Conservation (phyloP, 2,797 vertebrate genomes). For the Apogon talboti region DNA sequence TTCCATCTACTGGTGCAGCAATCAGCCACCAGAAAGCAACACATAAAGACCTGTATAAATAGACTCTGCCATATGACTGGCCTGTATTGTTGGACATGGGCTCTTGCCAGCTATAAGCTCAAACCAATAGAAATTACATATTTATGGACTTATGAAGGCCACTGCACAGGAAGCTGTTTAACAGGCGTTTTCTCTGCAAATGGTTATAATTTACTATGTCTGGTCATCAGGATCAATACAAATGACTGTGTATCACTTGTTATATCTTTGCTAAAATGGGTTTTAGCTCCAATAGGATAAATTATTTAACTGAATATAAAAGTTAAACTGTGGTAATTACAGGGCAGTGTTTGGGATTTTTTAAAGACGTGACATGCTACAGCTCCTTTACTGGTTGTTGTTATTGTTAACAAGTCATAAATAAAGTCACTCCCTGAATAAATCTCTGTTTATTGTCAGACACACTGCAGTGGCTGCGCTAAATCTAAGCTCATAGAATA, state of each 20-base stretch:
- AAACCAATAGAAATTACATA: no score
- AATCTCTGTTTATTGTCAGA: background rate
- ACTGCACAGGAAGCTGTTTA: no score
- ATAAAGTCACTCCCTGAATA: background rate
- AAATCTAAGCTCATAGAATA: conserved; percentile 5
- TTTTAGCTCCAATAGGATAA: background rate
- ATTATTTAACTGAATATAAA: conserved; percentile 1
- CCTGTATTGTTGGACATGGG: no score
- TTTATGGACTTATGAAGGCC: no score
- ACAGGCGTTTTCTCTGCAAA: conserved; percentile 3
- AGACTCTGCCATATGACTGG: background rate
- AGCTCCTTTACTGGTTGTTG: background rate
- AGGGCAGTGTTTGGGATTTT: background rate
- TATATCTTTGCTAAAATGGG: no score
- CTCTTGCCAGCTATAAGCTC: no score
- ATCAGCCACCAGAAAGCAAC: background rate
- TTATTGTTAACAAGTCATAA: background rate
- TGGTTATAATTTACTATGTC: background rate
- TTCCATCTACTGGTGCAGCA: conserved; percentile 1
- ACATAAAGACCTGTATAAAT: conserved; percentile 7
- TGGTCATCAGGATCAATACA: conserved; percentile 5
- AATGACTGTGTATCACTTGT: no score
- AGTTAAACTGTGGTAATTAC: background rate
- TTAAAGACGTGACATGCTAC: background rate
- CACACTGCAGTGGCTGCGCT: background rate